These are phyloP conservation scores for Chelonus insularis DNA, from an alignment of 1,140 invertebrate genomes.

Conservation along the genomic window DNA sequence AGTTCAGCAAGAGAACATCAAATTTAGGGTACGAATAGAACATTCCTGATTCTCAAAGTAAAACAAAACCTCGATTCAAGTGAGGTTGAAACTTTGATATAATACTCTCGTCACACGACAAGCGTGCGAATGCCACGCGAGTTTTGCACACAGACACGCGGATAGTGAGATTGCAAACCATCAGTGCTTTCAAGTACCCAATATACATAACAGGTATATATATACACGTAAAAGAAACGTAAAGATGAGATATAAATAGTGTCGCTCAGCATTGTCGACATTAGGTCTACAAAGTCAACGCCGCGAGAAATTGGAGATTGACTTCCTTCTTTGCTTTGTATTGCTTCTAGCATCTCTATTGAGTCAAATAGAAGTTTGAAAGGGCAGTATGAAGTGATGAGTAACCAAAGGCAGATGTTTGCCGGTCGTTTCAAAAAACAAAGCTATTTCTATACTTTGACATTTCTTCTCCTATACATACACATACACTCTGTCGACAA, in stretches of 20 bases:
- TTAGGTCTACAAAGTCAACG: background rate
- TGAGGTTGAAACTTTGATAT: background rate
- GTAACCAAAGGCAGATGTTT: background rate
- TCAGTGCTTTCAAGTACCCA: background rate
- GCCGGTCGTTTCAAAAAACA: background rate
- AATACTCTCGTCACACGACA: conserved; percentile 12
- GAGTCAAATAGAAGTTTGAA: background rate
- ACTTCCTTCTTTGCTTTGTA: background rate
- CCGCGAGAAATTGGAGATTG: background rate
- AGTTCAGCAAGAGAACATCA: too few relatives aligned
- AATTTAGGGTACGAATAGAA: too few relatives aligned
- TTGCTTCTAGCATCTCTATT: too few relatives aligned
- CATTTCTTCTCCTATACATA: background rate
- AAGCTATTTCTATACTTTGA: conserved; percentile 2
- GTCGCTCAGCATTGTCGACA: background rate
- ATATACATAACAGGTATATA: background rate
- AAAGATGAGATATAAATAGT: conserved; percentile 1
- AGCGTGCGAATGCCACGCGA: conserved; percentile 4
- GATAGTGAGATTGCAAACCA: background rate
- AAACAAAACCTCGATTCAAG: background rate
- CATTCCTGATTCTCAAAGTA: too few relatives aligned
- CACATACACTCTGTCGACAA: too few relatives aligned
- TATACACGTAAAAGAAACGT: background rate
- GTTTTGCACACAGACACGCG: background rate
- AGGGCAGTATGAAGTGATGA: background rate